Conservation (phyloP, 2,797 vertebrate genomes). For the Bufotes viridis region DNA sequence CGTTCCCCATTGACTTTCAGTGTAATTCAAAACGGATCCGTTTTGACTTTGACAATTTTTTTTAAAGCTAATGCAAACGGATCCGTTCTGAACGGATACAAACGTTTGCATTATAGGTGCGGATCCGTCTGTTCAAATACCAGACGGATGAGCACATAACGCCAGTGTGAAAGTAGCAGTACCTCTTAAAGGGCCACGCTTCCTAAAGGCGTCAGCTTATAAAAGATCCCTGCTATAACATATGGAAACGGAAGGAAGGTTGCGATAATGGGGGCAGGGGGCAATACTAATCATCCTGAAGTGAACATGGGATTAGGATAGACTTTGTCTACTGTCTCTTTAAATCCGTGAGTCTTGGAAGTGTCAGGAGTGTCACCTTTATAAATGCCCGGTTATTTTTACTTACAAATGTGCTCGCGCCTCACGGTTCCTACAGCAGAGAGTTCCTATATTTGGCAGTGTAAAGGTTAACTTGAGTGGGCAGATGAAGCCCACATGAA, state of each 20-base stretch:
- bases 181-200: neutral
- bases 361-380: neutral
- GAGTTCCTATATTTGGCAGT: neutral
- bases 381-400: neutral
- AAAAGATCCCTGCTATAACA: too few species aligned
- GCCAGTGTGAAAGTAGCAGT: too few species aligned
- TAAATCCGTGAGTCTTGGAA: neutral
- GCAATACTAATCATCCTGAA: too few species aligned
- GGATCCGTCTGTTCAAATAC: too few species aligned
- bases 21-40: too few species aligned
- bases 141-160: too few species aligned
- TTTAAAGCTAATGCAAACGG: too few species aligned
- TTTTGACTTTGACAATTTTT: too few species aligned
- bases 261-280: neutral
- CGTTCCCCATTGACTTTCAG: too few species aligned
- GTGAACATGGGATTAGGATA: neutral
- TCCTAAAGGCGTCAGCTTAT: neutral
- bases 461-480: neutral
- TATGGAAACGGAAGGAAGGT: neutral
- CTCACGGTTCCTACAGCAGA: neutral
- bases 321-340: neutral
- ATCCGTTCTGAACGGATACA: too few species aligned
- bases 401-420: neutral
- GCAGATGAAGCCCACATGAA: neutral
- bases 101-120: too few species aligned